These are phyloP conservation scores for Helicoverpa zea DNA, from an alignment of 1,140 invertebrate genomes.

Conservation along the genomic window DNA sequence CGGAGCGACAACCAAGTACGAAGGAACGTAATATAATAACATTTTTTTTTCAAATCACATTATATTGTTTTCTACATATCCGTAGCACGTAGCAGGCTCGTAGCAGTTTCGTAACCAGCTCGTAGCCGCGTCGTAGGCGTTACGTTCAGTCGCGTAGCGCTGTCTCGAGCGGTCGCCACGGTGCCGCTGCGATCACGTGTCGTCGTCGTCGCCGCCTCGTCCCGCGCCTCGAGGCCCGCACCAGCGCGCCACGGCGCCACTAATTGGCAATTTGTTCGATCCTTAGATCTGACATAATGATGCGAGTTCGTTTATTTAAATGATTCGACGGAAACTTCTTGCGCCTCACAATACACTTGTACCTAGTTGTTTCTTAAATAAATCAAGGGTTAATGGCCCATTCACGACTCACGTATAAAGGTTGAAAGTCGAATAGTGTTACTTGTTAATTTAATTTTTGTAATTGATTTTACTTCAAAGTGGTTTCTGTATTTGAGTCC, in stretches of 20 bases:
- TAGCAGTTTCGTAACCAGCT: background rate
- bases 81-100: background rate
- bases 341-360: slow-evolving; percentile 61
- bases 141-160: background rate
- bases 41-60: no score
- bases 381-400: slow-evolving; percentile 62
- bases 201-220: slow-evolving; percentile 51
- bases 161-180: background rate
- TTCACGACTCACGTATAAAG: slow-evolving; percentile 51
- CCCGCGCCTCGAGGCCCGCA: slow-evolving; percentile 66
- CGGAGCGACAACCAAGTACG: background rate
- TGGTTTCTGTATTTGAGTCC: slow-evolving; percentile 12
- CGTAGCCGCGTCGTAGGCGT: slow-evolving; percentile 11
- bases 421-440: slow-evolving; percentile 56
- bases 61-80: background rate
- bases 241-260: slow-evolving; percentile 62
- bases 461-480: slow-evolving; percentile 52
- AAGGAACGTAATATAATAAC: background rate
- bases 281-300: slow-evolving; percentile 86
- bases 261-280: slow-evolving; percentile 87
- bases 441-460: slow-evolving; percentile 53
- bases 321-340: slow-evolving; percentile 84
- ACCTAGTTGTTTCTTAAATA: slow-evolving; percentile 59
- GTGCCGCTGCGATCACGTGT: slow-evolving; percentile 50
- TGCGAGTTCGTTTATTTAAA: slow-evolving; percentile 86